Evolutionary conservation across 1,140 invertebrate species (phyloP).

Genomic region (Atta colombica): DNA sequence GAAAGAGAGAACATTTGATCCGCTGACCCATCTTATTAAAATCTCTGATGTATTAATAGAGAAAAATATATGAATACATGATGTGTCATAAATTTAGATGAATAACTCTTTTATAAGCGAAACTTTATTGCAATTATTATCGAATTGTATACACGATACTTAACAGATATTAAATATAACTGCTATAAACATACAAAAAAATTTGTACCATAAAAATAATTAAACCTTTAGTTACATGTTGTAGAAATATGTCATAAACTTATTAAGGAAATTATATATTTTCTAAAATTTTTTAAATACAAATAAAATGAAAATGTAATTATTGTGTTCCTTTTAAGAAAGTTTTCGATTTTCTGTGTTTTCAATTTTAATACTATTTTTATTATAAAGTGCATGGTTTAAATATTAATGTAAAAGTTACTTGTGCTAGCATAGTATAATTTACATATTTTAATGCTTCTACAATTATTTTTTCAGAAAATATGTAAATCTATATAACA

Average conservation of each 20-base stretch:
- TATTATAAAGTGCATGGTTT: neutral
- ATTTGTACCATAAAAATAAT: neutral
- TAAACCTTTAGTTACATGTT: neutral
- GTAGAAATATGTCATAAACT: neutral
- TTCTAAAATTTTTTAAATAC: neutral
- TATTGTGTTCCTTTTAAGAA: neutral
- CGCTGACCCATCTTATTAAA: slow-evolving; percentile 12
- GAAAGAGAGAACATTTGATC: slow-evolving; percentile 12
- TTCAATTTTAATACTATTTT: neutral
- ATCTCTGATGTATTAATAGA: slow-evolving; percentile 28
- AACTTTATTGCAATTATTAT: slow-evolving; percentile 36
- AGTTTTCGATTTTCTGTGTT: neutral
- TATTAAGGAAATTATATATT: slow-evolving; percentile 21
- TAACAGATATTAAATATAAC: neutral
- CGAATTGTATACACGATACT: slow-evolving; percentile 11
- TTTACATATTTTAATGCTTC: slow-evolving; percentile 4
- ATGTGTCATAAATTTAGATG: neutral
- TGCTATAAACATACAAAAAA: neutral
- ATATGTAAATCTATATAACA: slow-evolving; percentile 38
- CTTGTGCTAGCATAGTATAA: neutral
- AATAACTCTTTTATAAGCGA: neutral
- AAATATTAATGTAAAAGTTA: slow-evolving; percentile 25
- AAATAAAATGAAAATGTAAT: slow-evolving; percentile 20
- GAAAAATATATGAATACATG: neutral
- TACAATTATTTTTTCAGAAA: neutral